These are phyloP conservation scores for Rotaria socialis DNA, from an alignment of 2,888 invertebrate genomes.

Conservation along the genomic window DNA sequence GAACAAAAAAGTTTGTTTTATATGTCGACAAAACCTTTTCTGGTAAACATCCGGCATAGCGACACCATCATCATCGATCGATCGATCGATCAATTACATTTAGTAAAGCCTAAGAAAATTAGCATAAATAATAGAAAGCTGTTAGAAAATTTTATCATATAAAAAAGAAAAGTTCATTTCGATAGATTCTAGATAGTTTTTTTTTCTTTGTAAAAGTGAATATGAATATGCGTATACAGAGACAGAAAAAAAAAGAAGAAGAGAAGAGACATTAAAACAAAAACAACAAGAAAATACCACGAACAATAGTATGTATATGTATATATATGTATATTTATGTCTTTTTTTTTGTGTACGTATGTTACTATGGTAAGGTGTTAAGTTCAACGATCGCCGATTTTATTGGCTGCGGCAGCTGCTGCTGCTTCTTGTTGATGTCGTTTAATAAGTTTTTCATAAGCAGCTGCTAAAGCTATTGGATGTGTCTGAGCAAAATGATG, in stretches of 20 bases:
- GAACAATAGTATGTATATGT: background rate
- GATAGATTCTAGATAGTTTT: background rate
- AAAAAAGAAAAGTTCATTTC: background rate
- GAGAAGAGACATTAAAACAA: conserved; percentile 15
- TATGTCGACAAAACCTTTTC: background rate
- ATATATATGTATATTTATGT: background rate
- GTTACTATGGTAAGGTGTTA: background rate
- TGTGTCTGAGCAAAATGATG: conserved; percentile 10
- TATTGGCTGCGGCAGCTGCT: background rate
- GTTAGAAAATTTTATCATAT: background rate
- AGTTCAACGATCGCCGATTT: background rate
- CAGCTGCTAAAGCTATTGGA: conserved; percentile 27
- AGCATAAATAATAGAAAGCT: background rate
- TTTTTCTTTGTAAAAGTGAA: conserved; percentile 16
- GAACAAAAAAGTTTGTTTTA: background rate
- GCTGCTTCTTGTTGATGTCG: conserved; percentile 18
- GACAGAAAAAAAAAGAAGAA: background rate
- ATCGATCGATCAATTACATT: background rate
- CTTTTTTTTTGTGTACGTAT: background rate
- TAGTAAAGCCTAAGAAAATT: background rate
- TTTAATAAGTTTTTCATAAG: conserved; percentile 16
- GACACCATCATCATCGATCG: background rate
- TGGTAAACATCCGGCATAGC: background rate
- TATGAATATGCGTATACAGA: background rate
- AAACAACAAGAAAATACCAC: conserved; percentile 29